phyloP scores from a whole-genome alignment of 2,113 vertebrate genomes.

The Chaetodon trifascialis region DNA sequence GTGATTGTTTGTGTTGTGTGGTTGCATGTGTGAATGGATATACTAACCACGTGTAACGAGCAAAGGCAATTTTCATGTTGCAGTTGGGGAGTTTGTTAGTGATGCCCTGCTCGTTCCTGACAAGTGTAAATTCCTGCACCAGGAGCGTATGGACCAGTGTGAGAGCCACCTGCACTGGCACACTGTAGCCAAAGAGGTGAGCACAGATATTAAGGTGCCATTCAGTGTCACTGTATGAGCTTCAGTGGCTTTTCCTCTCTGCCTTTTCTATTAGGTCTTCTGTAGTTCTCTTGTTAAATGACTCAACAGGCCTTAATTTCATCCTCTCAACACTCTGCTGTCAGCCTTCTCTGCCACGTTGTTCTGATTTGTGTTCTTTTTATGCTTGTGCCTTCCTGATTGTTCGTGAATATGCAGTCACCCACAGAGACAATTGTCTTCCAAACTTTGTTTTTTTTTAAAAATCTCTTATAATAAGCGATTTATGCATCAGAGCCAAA shows the following conservation, averaged over 20 bases:
- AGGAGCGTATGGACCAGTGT: conserved; percentile 97
- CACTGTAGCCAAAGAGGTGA: conserved; percentile 97
- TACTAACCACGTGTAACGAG: not conserved
- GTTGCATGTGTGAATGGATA: conserved; percentile 30
- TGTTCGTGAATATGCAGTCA: not conserved
- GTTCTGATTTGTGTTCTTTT: not conserved
- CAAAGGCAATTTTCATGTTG: conserved; percentile 50
- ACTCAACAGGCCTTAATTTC: conserved; percentile 33
- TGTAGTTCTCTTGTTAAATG: conserved; percentile 18
- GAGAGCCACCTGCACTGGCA: conserved; percentile 99
- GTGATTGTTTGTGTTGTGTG: not conserved
- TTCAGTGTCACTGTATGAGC: not conserved
- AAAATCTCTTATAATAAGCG: not conserved
- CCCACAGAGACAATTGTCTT: not conserved
- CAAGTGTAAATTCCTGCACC: conserved; percentile 98
- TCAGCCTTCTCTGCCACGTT: not conserved
- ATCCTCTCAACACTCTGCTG: not conserved
- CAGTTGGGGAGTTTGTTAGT: conserved; percentile 98
- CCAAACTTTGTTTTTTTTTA: not conserved
- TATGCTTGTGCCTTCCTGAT: not conserved
- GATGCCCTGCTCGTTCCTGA: conserved; percentile 97
- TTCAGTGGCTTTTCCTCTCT: not conserved
- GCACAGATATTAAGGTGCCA: not conserved
- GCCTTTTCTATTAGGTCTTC: not conserved
- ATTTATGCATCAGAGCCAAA: not conserved